Percentiles rank a stretch among this genome's conserved stretches.
Conservation (phyloP, 2,113 vertebrate species). For the Anser cygnoides region DNA sequence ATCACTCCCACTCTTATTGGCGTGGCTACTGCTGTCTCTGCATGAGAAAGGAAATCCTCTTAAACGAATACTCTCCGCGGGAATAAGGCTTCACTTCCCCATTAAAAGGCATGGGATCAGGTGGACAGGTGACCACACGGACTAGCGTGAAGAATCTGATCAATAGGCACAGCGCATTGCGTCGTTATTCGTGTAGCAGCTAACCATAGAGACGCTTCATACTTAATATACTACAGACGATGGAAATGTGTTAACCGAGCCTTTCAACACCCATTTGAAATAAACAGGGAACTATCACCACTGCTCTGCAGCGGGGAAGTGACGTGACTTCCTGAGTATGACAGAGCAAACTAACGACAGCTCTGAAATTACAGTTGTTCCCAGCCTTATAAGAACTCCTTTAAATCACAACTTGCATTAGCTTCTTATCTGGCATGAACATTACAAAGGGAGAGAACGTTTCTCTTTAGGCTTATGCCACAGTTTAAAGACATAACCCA, state of each 20-base stretch:
- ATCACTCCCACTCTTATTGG: constrained; percentile 44
- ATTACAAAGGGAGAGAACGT: background rate
- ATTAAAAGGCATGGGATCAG: background rate
- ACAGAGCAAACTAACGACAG: background rate
- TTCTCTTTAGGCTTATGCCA: background rate
- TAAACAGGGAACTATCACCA: background rate
- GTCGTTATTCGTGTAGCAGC: background rate
- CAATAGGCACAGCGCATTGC: fast-evolving
- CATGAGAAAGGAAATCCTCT: constrained; percentile 55
- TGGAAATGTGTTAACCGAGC: background rate
- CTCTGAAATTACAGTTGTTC: background rate
- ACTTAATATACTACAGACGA: background rate
- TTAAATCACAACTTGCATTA: background rate
- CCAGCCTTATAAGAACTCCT: background rate
- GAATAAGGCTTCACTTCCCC: background rate
- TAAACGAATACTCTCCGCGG: background rate
- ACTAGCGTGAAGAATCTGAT: background rate
- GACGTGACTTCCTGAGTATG: background rate
- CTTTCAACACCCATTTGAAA: background rate
- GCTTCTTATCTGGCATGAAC: background rate
- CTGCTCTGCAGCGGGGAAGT: background rate
- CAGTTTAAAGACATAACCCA: background rate
- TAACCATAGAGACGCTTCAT: background rate
- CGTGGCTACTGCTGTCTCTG: background rate
- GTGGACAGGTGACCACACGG: background rate